These are phyloP conservation scores for Limosa lapponica DNA, from an alignment of 2,797 vertebrate genomes.

Conservation along the genomic window DNA sequence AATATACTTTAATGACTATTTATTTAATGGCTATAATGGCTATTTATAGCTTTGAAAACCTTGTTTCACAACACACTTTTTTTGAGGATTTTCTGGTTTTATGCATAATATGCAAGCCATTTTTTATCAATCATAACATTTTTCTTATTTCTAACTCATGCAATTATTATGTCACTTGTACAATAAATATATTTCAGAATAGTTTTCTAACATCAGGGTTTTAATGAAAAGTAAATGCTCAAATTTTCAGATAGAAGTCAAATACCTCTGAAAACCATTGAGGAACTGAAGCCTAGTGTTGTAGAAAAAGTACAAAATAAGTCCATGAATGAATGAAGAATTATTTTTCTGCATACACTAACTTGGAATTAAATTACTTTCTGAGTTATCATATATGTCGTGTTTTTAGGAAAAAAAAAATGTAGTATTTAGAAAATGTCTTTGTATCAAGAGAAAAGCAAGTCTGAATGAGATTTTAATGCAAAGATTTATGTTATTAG, in stretches of 20 bases:
- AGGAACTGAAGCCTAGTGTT: background rate
- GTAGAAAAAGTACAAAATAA: background rate
- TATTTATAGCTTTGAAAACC: background rate
- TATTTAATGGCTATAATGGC: background rate
- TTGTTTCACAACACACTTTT: background rate
- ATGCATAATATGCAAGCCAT: background rate
- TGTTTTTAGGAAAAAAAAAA: background rate
- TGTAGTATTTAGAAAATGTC: background rate
- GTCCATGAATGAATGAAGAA: background rate
- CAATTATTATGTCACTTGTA: background rate
- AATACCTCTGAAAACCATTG: background rate
- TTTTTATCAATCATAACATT: background rate
- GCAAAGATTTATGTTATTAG: background rate
- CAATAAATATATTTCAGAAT: background rate
- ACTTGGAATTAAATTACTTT: background rate
- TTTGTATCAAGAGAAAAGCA: background rate
- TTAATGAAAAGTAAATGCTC: background rate
- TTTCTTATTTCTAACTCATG: constrained; percentile 21
- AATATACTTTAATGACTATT: background rate
- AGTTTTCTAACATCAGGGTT: background rate
- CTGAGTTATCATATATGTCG: background rate
- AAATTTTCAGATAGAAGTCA: background rate
- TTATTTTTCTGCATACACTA: background rate
- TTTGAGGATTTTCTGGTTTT: background rate
- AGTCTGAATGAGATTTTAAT: background rate